A percentile compares a stretch with the other conserved stretches of the same genome.
phyloP scores from a whole-genome alignment of 1,140 invertebrate species.

The Idris sp. region DNA sequence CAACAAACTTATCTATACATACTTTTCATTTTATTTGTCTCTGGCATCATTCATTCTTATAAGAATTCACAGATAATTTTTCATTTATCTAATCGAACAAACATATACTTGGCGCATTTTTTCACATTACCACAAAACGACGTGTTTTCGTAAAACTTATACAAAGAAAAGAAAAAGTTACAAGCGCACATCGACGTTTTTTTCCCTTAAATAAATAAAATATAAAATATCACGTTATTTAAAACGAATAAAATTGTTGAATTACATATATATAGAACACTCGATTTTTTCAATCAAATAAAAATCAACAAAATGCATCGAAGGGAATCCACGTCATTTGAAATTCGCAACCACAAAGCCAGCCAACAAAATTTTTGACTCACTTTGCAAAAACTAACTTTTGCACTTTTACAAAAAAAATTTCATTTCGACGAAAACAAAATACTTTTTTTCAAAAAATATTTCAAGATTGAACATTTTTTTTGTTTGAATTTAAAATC shows the following conservation, averaged over 20 bases:
- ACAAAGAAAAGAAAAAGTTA: conserved; percentile 4
- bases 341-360: conserved; percentile 55
- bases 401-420: conserved; percentile 70
- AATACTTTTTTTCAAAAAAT: too few relatives aligned
- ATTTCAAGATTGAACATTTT: too few relatives aligned
- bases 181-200: conserved; percentile 17
- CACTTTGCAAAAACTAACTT: conserved; percentile 24
- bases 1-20: conserved; percentile 42
- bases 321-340: conserved; percentile 36
- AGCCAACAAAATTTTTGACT: not conserved
- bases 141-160: conserved; percentile 31
- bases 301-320: conserved; percentile 38
- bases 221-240: conserved; percentile 52
- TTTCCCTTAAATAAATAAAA: conserved; percentile 33
- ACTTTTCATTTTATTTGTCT: conserved; percentile 60
- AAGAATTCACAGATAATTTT: conserved; percentile 60
- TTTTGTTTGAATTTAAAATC: too few relatives aligned
- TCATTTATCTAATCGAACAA: conserved; percentile 48
- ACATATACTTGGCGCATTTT: conserved; percentile 52
- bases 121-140: conserved; percentile 25
- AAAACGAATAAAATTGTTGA: conserved; percentile 2
- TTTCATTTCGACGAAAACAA: too few relatives aligned
- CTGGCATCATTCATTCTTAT: conserved; percentile 51
- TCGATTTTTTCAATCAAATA: conserved; percentile 1
- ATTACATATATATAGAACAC: too few relatives aligned